Percentiles rank a stretch among this genome's conserved stretches.
Evolutionary conservation across 2,113 vertebrate species (phyloP).

Genomic region (Anhinga anhinga): DNA sequence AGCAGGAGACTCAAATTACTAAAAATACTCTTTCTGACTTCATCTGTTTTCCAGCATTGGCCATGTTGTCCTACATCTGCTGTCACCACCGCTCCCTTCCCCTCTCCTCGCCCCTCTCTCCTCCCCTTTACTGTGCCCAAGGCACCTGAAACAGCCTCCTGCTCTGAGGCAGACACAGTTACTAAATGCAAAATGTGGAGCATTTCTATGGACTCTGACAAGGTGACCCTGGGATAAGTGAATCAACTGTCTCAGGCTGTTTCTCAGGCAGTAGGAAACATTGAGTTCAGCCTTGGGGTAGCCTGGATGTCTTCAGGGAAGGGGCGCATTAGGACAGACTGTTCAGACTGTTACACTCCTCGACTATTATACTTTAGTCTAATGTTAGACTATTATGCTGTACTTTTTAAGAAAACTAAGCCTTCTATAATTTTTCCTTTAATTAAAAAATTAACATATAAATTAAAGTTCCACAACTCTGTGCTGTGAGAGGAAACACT

Average conservation of each 20-base stretch:
- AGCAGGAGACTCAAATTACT: background rate
- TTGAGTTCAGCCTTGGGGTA: background rate
- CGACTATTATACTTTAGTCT: background rate
- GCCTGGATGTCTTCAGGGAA: background rate
- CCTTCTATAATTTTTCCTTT: background rate
- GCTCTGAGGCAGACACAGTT: background rate
- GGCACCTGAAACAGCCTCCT: background rate
- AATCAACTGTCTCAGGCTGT: background rate
- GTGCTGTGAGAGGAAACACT: conserved; percentile 11
- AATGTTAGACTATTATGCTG: background rate
- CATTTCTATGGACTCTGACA: background rate
- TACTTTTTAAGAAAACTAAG: background rate
- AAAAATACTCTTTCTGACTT: background rate
- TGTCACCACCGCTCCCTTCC: background rate
- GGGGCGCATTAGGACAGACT: background rate
- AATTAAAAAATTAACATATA: conserved; percentile 67
- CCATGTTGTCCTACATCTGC: fast-evolving
- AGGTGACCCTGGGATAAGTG: background rate
- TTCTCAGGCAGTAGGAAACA: background rate
- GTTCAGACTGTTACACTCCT: background rate
- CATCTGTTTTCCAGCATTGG: background rate
- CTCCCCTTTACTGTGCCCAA: background rate
- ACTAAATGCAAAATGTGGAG: background rate
- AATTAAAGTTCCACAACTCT: conserved; percentile 36
- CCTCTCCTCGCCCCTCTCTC: background rate